Conservation (phyloP, 2,888 invertebrate species). For the Ctenicera cuprea region DNA sequence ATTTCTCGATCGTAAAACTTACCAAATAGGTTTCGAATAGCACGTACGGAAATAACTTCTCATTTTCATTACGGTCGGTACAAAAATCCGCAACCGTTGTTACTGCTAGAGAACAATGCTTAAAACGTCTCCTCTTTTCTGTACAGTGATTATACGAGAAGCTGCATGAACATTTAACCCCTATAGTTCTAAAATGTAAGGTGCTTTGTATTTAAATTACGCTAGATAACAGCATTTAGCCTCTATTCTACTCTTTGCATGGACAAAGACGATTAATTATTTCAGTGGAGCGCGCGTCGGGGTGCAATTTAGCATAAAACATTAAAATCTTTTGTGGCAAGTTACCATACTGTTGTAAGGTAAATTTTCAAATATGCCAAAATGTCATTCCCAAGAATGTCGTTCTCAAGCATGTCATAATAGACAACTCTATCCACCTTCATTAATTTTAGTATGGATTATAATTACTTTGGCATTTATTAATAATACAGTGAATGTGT, state of each 20-base stretch:
- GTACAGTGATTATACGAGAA: slow-evolving; percentile 42
- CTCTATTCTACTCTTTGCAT: slow-evolving; percentile 44
- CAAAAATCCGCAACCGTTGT: slow-evolving; percentile 30
- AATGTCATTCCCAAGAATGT: not conserved
- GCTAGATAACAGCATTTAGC: slow-evolving; percentile 46
- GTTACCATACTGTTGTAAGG: slow-evolving; percentile 31
- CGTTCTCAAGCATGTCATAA: not conserved
- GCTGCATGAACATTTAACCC: slow-evolving; percentile 43
- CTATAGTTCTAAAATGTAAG: slow-evolving; percentile 43
- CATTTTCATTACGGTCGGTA: slow-evolving; percentile 18
- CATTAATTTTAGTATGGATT: slow-evolving; percentile 7
- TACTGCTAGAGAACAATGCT: slow-evolving; percentile 21
- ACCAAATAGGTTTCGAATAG: not conserved
- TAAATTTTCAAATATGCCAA: slow-evolving; percentile 2
- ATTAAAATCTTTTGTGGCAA: slow-evolving; percentile 49
- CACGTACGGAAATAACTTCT: slow-evolving; percentile 13
- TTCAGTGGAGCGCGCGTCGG: slow-evolving; percentile 43
- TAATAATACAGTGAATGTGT: no score
- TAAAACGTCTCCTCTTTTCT: slow-evolving; percentile 31
- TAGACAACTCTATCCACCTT: not conserved
- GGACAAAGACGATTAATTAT: slow-evolving; percentile 54
- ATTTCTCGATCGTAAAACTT: not conserved
- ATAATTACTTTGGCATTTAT: slow-evolving; percentile 9
- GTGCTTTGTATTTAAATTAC: slow-evolving; percentile 46
- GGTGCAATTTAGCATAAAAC: slow-evolving; percentile 53